A percentile compares a stretch with the other conserved stretches of the same genome.
Evolutionary conservation across 2,113 vertebrate species (phyloP).

Genomic region (Drymodes brunneopygia): DNA sequence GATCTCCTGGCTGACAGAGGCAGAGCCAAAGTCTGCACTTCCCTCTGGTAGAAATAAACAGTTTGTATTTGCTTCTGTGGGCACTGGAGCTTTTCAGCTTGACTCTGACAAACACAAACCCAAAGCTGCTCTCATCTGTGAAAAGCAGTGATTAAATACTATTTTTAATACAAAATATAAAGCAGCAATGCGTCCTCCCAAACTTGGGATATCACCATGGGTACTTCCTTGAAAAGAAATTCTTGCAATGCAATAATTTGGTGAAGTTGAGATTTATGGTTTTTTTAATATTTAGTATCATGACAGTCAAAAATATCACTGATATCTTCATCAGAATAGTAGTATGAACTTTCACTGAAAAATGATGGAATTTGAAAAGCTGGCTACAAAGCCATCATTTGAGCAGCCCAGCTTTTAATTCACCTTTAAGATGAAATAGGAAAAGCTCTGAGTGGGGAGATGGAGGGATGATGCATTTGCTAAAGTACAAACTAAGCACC

Average conservation of each 20-base stretch:
- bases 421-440: background rate
- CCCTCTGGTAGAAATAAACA: background rate
- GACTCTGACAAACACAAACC: background rate
- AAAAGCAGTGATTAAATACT: background rate
- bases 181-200: background rate
- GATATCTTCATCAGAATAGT: background rate
- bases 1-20: constrained; percentile 55
- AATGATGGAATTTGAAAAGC: background rate
- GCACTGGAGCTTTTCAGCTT: background rate
- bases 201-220: background rate
- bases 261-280: background rate
- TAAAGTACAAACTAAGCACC: background rate
- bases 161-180: background rate
- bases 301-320: background rate
- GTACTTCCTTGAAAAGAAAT: background rate
- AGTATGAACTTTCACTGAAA: background rate
- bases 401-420: background rate
- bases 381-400: background rate
- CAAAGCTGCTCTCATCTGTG: background rate
- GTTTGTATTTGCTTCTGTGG: background rate
- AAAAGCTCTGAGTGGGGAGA: background rate
- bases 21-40: background rate
- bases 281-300: background rate
- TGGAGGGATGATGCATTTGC: background rate
- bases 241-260: background rate